Percentiles rank a stretch among this genome's conserved stretches.
phyloP scores from a whole-genome alignment of 2,888 invertebrate species.

The Oligia latruncula region DNA sequence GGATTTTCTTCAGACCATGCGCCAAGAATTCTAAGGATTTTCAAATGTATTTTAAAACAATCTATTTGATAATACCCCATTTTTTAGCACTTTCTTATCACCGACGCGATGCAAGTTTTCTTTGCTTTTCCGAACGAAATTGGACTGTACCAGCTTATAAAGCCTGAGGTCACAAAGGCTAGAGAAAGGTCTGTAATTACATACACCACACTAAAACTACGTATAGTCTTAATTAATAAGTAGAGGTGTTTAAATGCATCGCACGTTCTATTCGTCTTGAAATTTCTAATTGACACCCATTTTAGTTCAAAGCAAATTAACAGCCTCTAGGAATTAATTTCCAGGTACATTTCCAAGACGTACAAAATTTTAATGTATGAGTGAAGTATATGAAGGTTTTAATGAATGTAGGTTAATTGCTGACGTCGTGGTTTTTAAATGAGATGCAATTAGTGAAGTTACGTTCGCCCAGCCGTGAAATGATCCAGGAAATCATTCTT shows the following conservation, averaged over 20 bases:
- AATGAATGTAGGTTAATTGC: conserved; percentile 83
- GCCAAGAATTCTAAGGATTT: conserved; percentile 75
- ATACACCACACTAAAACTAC: conserved; percentile 5
- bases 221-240: conserved; percentile 56
- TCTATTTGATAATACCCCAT: conserved; percentile 73
- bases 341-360: conserved; percentile 61
- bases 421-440: conserved; percentile 77
- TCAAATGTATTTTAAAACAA: conserved; percentile 75
- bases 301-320: conserved; percentile 65
- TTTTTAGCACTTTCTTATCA: neutral
- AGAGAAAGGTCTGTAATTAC: conserved; percentile 54
- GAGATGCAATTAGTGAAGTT: conserved; percentile 82
- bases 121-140: neutral
- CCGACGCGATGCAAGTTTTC: neutral
- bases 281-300: conserved; percentile 58
- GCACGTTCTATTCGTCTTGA: conserved; percentile 50
- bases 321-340: conserved; percentile 61
- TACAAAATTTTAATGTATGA: conserved; percentile 56
- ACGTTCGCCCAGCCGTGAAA: conserved; percentile 70
- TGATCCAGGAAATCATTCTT: conserved; percentile 73
- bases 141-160: conserved; percentile 29
- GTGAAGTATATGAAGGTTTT: conserved; percentile 58
- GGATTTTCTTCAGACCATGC: conserved; percentile 70
- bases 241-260: conserved; percentile 52
- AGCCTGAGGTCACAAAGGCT: conserved; percentile 29